Percentiles rank a stretch among this genome's conserved stretches.
phyloP scores from a whole-genome alignment of 2,797 vertebrate species.

The Prunella strophiata region DNA sequence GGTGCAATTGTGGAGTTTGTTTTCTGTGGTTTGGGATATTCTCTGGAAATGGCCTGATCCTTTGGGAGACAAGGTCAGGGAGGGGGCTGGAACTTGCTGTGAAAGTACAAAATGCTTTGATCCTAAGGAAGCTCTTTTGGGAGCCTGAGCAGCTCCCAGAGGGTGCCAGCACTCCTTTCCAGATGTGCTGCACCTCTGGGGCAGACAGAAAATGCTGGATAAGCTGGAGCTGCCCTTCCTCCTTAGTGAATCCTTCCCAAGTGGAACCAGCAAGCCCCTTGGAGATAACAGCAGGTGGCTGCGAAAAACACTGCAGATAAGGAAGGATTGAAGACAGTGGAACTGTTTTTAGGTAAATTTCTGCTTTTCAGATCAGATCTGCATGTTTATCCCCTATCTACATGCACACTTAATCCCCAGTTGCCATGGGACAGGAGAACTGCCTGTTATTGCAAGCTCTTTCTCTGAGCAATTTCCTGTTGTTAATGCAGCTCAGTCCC shows the following conservation, averaged over 20 bases:
- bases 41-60: not conserved
- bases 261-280: not conserved
- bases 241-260: not conserved
- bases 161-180: not conserved
- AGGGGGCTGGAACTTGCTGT: not conserved
- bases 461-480: conserved; percentile 15
- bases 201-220: fast-evolving
- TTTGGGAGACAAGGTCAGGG: not conserved
- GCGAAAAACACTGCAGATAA: not conserved
- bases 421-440: not conserved
- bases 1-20: fast-evolving
- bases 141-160: not conserved
- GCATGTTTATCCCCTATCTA: not conserved
- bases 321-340: not conserved
- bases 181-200: not conserved
- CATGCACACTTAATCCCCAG: not conserved
- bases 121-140: not conserved
- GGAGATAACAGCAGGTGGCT: not conserved
- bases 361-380: not conserved
- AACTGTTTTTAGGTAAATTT: not conserved
- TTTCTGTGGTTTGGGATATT: not conserved
- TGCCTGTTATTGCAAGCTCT: not conserved
- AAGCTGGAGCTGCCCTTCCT: not conserved
- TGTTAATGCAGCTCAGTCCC: conserved; percentile 16
- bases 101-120: not conserved